Evolutionary conservation across 2,888 invertebrate species (phyloP).

Genomic region (Ophion ellenae): DNA sequence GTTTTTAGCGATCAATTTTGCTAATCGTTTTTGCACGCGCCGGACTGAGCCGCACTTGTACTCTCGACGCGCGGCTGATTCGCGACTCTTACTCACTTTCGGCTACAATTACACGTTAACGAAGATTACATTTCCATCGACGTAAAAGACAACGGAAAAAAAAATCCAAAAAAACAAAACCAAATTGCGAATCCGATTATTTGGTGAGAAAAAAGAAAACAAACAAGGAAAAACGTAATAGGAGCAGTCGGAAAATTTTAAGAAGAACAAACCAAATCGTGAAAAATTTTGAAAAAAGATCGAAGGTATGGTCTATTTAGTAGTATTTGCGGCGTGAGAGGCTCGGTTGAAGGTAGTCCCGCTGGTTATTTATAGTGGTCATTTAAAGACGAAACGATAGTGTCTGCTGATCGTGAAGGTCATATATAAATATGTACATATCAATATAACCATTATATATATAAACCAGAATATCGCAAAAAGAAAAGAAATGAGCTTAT

Average conservation of each 20-base stretch:
- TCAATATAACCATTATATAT: too few species aligned
- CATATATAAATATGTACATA: neutral
- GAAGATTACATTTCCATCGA: constrained; percentile 27
- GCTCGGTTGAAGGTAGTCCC: constrained; percentile 23
- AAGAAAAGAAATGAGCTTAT: too few species aligned
- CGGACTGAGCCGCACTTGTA: neutral
- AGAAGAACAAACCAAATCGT: constrained; percentile 56
- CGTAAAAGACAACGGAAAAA: constrained; percentile 31
- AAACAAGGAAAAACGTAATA: constrained; percentile 43
- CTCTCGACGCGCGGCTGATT: neutral
- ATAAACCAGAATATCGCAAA: too few species aligned
- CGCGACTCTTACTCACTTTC: constrained; percentile 11
- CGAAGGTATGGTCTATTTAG: constrained; percentile 40
- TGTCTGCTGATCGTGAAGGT: neutral
- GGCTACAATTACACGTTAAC: neutral
- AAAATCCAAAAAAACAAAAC: constrained; percentile 45
- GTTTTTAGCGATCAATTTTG: constrained; percentile 4
- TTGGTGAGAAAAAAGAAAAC: constrained; percentile 42
- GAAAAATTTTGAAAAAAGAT: constrained; percentile 1
- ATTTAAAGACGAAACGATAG: neutral
- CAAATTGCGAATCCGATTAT: constrained; percentile 43
- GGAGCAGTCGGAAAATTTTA: constrained; percentile 39
- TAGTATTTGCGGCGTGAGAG: constrained; percentile 48
- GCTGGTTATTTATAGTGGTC: neutral
- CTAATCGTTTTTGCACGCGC: constrained; percentile 12